Percentiles rank a stretch among this genome's conserved stretches.
These are phyloP conservation scores for Cygnus atratus DNA, from an alignment of 2,113 vertebrate genomes.

Conservation along the genomic window DNA sequence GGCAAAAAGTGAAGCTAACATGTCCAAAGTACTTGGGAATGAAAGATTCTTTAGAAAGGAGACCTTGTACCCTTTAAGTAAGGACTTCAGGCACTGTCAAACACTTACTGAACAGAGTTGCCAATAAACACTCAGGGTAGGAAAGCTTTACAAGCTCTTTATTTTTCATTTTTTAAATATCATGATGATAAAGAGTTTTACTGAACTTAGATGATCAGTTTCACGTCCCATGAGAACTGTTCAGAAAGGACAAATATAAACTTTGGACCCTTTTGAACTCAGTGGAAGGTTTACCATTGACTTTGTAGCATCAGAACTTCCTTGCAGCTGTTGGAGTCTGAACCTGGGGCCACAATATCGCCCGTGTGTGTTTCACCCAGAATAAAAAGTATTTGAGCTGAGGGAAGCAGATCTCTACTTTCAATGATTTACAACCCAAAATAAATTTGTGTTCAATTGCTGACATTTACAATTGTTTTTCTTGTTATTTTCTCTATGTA, in stretches of 20 bases:
- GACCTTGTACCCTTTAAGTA: background rate
- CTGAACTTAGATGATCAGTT: background rate
- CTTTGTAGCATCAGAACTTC: background rate
- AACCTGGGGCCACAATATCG: background rate
- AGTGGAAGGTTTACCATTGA: background rate
- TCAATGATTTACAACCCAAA: background rate
- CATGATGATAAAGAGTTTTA: background rate
- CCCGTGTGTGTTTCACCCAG: background rate
- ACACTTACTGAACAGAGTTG: background rate
- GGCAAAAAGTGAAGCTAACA: background rate
- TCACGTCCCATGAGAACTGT: background rate
- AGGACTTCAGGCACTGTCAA: background rate
- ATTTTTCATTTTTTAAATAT: background rate
- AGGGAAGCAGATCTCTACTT: background rate
- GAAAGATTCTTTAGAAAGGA: background rate
- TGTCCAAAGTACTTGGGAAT: background rate
- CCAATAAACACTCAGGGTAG: background rate
- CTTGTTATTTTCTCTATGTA: background rate
- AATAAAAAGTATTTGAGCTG: background rate
- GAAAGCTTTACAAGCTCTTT: background rate
- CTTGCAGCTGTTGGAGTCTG: background rate
- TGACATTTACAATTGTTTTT: conserved; percentile 41
- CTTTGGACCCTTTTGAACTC: background rate
- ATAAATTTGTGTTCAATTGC: background rate
- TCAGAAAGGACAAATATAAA: background rate